Evolutionary conservation across 1,140 invertebrate species (phyloP), one percentile per base, ranked within the genome.

Genomic region (Delia radicum): DNA sequence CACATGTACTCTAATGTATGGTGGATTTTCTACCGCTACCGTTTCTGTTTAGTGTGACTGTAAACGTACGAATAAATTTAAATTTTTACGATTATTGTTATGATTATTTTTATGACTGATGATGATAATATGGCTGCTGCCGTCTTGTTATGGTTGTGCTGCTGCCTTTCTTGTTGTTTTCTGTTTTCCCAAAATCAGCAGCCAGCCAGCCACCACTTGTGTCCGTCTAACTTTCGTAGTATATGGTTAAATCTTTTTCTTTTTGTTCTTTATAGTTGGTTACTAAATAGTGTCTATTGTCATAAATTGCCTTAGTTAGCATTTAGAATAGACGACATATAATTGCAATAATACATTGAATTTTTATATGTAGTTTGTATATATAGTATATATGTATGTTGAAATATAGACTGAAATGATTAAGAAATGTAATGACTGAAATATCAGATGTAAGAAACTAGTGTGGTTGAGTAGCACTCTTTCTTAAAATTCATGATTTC

Each of bases 11-110:
- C 6, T 65, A 65, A 26, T 65, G 62, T 27, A 4, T 65, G 27
- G 26, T 42, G 37, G 2, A 55, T n/a, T 55, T 55, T 48, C 18
- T 55, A 55, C 48, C 29, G 65, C 65, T 69, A 33, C 65, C 65
- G 65, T 69, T 69, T 69, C 4, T 69, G 29, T 69, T 69, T 69
- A 29, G 37, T 69, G 65, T 55, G 65, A 69, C 29, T 69, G 29
- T 69, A 69, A 69, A 33, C 29, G 31, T 69, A 69, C 65, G 65
- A 69, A 69, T 69, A 69, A 69, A 69, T 69, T 69, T 81, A 79
- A 81, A 78, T 78, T 78, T 82, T 83, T 81, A 83, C 82, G 82
- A 82, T 83, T 83, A 84, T 83, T 81, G 77, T 83, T 84, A 82
- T 83, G 80, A 81, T 82, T 81, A 81, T 82, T 81, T 80, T 82